Evolutionary conservation across 1,140 invertebrate genomes (phyloP).

Genomic region (Atta cephalotes): DNA sequence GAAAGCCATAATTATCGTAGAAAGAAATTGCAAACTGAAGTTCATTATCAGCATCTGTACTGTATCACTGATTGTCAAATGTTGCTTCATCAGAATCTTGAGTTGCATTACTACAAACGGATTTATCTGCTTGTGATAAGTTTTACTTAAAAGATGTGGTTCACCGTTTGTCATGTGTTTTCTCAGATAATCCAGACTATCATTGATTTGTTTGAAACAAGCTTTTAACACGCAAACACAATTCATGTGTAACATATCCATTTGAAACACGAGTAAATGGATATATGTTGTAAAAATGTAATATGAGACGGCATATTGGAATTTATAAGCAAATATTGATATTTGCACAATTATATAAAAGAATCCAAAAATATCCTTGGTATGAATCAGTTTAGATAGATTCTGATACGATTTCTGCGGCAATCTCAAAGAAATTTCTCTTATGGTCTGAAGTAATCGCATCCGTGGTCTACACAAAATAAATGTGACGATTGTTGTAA

Average conservation of each 20-base stretch:
- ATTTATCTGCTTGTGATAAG: not conserved
- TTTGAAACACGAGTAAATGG: not conserved
- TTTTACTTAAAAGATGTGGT: not conserved
- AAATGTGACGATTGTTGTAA: not conserved
- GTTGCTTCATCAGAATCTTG: not conserved
- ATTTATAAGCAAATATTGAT: not conserved
- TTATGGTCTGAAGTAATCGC: not conserved
- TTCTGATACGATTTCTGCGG: not conserved
- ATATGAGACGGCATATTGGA: too few relatives aligned
- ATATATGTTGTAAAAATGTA: not conserved
- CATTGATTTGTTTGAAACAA: constrained; percentile 6
- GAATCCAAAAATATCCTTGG: not conserved
- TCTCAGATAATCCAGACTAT: not conserved
- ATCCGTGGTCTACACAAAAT: not conserved
- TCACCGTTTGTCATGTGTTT: not conserved
- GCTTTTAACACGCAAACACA: not conserved
- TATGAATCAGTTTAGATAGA: not conserved
- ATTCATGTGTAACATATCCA: constrained; percentile 1
- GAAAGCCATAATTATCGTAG: not conserved
- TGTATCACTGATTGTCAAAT: not conserved
- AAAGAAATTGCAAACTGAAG: not conserved
- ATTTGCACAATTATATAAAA: not conserved
- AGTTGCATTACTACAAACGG: not conserved
- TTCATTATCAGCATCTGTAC: not conserved
- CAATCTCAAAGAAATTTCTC: not conserved